These are phyloP conservation scores for Pristiophorus japonicus DNA, from an alignment of 2,113 vertebrate species.

Conservation along the genomic window DNA sequence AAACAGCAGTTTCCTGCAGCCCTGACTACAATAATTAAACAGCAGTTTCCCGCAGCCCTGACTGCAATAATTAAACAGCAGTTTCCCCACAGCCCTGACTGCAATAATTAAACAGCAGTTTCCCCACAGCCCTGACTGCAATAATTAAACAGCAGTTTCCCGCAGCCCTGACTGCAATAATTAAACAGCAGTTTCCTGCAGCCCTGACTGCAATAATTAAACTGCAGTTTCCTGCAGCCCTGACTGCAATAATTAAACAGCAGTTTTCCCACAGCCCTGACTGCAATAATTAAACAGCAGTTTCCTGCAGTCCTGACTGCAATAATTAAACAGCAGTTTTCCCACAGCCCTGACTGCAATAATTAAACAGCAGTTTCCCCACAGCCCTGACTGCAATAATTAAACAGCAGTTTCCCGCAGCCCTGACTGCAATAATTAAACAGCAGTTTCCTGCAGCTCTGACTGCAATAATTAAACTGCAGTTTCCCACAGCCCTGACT, in stretches of 20 bases:
- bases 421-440: neutral
- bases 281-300: neutral
- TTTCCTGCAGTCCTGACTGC: neutral
- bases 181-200: neutral
- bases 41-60: neutral
- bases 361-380: neutral
- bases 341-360: neutral
- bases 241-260: neutral
- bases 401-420: neutral
- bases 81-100: neutral
- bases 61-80: neutral
- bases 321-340: neutral
- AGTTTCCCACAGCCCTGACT: neutral
- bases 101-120: neutral
- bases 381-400: neutral
- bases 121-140: neutral
- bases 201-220: neutral
- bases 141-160: neutral
- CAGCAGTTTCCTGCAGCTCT: neutral
- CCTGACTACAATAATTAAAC: neutral
- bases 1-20: neutral
- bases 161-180: neutral
- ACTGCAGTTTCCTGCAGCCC: neutral
- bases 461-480: neutral
- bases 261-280: neutral